These are phyloP conservation scores for Catamblyrhynchus diadema DNA, from an alignment of 2,797 vertebrate genomes.

Conservation along the genomic window DNA sequence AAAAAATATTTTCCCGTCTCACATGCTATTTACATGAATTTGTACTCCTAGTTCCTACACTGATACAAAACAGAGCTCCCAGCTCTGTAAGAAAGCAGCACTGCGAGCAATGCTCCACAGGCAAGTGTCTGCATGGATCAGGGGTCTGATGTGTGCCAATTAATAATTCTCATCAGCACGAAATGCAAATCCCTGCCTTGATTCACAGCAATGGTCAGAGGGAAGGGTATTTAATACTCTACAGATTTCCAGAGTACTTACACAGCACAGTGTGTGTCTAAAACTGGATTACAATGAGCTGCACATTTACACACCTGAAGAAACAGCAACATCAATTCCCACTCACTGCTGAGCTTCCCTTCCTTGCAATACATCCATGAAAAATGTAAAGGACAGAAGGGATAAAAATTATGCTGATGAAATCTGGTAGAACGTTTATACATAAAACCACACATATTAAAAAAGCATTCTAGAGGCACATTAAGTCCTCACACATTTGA, in stretches of 20 bases:
- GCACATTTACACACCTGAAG: neutral
- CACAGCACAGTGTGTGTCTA: accelerated
- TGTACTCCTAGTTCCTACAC: neutral
- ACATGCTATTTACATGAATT: neutral
- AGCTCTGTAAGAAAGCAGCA: neutral
- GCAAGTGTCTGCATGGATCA: neutral
- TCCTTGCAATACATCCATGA: neutral
- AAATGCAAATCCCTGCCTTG: neutral
- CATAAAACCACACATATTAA: neutral
- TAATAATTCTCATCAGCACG: neutral
- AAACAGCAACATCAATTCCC: neutral
- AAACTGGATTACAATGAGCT: neutral
- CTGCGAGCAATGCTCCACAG: accelerated
- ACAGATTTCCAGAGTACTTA: neutral
- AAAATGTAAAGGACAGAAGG: neutral
- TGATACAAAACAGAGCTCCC: neutral
- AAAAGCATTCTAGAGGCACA: neutral
- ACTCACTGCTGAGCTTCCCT: neutral
- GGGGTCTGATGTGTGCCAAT: neutral
- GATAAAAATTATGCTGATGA: neutral
- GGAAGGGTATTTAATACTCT: neutral
- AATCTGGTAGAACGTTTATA: neutral
- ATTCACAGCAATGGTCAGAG: neutral
- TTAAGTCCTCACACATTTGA: neutral
- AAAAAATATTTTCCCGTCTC: neutral